Base-by-base conservation (phyloP, 2,113 vertebrate species). In the Dasyprocta punctata region DNA sequence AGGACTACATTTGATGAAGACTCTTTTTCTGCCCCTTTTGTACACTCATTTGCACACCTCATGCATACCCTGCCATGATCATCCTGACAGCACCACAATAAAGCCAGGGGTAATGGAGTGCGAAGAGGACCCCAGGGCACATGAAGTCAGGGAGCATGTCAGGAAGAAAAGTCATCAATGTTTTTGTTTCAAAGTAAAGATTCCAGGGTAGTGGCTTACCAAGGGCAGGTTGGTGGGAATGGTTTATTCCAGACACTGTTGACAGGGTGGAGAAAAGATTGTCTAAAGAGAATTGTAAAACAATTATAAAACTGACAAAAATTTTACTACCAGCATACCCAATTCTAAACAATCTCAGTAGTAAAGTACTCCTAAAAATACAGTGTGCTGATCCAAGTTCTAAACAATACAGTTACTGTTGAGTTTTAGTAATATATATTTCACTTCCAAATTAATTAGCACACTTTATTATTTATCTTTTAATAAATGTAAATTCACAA, bases 341-440 rank as follows among this genome's bases (percentile, higher is more conserved):
- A 36, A 0, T 94, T 92, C 88, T 84, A 80, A 95, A 87, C 17
- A 69, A 24, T 58, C 80, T 90, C 67, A 11, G 61, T 41, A 75
- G 38, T 88, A 80, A 67, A 96, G 86, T 86, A 30, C 12, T 87
- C 36, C 84, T 71, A 12, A 92, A 95, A 73, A 86, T 47, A 38
- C 11, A n/a, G 44, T 49, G 19, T 86, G 73, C 60, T 71, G 65
- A 52, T 60, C 20, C 30, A 88, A 63, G 33, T n/a, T 89, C 65
- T 88, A 75, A 95, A 65, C 60, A 91, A 52, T 78, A 7, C 67
- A 52, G 58, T 65, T 49, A 69, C 93, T 92, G 17, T 38, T 58
- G 56, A 49, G 11, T 61, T 71, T 81, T 26, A 89, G 9, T 56
- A 54, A 36, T 36, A 44, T 54, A 2, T 33, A 73, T 93, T 86